Base-by-base conservation (phyloP, 2,113 vertebrate genomes). In the Odocoileus hemionus region DNA sequence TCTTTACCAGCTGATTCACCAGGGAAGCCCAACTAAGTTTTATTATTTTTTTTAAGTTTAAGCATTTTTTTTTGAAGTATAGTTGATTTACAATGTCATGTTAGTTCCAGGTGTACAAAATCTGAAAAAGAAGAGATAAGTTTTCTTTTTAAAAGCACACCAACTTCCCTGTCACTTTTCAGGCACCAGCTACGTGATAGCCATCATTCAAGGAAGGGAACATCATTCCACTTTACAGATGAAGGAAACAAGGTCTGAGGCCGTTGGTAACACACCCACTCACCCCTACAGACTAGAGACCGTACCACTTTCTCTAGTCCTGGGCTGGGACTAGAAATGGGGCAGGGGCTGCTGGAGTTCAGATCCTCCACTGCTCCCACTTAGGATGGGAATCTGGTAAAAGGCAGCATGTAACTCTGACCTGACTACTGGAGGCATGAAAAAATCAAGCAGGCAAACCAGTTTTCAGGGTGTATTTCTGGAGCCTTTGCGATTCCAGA, bases 271-370 rank as follows among this genome's bases (percentile, higher is more conserved):
- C 39, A 23, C 7, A 19, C 30, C 13, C 19, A 13, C 70, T 76
- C 12, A 13, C 70, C 23, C 13, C 23, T 15, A 15, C 13, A 43
- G 67, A 39, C 67, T 43, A 74, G 6, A 3, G n/a, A 52, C 0
- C 2, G 16, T 33, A 13, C 19, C 19, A 0, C 10, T 7, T 23
- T 45, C 15, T 33, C 39, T 2, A 10, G 70, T n/a, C 21, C 43
- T 23, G 50, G 78, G 21, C 14, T 7, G 26, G 50, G 50, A 43
- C 50, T 61, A 23, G 25, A 25, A 9, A 17, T 8, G 45, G 25
- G 21, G 4, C 1, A 6, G 10, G 21, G 15, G 3, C 25, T 16
- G n/a, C 1, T 1, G 0, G 80, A 17, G 82, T 23, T 7, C 25
- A 19, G 3, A 43, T 6, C 23, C 70, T 2, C 17, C 4, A 8